Conservation (phyloP, 2,113 vertebrate genomes). For the Hypomesus transpacificus region DNA sequence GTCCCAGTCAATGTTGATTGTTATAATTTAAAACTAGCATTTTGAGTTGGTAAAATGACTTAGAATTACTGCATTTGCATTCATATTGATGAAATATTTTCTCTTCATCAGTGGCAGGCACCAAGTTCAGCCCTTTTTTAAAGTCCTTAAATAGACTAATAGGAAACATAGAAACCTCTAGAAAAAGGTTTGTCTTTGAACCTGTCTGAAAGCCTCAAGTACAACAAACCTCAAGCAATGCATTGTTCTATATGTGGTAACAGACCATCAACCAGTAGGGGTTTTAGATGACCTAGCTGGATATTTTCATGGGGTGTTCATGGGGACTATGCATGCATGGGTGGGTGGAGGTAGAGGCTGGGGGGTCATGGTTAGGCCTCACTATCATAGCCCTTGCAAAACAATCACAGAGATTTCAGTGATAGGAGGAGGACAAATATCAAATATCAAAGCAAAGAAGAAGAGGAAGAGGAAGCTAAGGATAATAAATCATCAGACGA, state of each 20-base stretch:
- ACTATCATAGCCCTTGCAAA: constrained; percentile 40
- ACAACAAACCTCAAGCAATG: constrained; percentile 39
- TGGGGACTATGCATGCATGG: constrained; percentile 41
- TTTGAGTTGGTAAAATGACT: constrained; percentile 16
- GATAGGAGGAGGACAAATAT: constrained; percentile 35
- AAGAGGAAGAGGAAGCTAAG: constrained; percentile 39
- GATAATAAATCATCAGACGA: constrained; percentile 43
- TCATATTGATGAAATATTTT: constrained; percentile 27
- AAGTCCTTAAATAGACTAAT: constrained; percentile 43
- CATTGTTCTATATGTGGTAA: constrained; percentile 22
- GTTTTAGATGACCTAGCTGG: constrained; percentile 25
- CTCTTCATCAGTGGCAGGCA: constrained; percentile 40
- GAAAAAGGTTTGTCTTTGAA: constrained; percentile 42
- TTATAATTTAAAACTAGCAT: constrained; percentile 21
- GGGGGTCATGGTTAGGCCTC: constrained; percentile 16
- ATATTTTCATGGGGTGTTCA: constrained; percentile 25
- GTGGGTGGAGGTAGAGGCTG: neutral
- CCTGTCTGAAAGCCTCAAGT: constrained; percentile 26
- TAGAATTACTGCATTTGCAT: constrained; percentile 37
- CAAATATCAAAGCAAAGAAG: constrained; percentile 30
- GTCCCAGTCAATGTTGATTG: constrained; percentile 34
- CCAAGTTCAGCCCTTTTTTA: constrained; percentile 52
- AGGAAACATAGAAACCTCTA: constrained; percentile 37
- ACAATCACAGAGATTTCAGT: constrained; percentile 46
- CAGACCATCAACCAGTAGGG: constrained; percentile 25